Evolutionary conservation across 2,888 invertebrate species (phyloP).

Genomic region (Drosophila leonis): DNA sequence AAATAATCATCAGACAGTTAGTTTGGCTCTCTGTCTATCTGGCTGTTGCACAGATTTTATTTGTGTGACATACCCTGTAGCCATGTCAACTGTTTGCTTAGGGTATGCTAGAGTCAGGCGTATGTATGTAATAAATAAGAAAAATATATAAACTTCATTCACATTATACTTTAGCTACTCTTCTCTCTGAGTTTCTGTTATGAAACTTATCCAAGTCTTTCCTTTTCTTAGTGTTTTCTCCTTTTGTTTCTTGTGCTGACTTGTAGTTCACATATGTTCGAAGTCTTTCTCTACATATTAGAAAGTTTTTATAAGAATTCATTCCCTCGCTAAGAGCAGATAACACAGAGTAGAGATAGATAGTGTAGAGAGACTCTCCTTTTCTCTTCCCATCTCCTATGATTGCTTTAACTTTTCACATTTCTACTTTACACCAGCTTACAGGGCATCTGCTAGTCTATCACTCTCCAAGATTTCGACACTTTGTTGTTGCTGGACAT

Average conservation of each 20-base stretch:
- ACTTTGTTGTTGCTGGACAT: slow-evolving; percentile 59
- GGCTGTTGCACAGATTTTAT: slow-evolving; percentile 69
- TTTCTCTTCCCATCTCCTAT: neutral
- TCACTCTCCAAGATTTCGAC: neutral
- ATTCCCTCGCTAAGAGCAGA: neutral
- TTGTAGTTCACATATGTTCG: no score
- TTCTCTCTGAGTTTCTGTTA: neutral
- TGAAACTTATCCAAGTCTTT: no score
- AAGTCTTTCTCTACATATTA: no score
- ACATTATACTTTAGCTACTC: neutral
- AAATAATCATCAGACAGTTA: slow-evolving; percentile 77
- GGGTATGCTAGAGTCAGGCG: neutral
- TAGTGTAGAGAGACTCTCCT: no score
- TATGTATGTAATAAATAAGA: neutral
- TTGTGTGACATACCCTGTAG: slow-evolving; percentile 44
- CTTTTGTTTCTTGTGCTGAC: no score
- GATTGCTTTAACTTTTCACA: neutral
- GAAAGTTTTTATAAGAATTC: neutral
- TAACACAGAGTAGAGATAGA: no score
- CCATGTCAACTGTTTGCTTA: neutral
- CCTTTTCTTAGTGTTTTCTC: no score
- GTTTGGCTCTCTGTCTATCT: slow-evolving; percentile 51
- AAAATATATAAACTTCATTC: neutral
- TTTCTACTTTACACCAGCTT: neutral
- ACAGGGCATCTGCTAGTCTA: slow-evolving; percentile 16